Conservation (phyloP, 2,113 vertebrate genomes). For the Nestor notabilis region DNA sequence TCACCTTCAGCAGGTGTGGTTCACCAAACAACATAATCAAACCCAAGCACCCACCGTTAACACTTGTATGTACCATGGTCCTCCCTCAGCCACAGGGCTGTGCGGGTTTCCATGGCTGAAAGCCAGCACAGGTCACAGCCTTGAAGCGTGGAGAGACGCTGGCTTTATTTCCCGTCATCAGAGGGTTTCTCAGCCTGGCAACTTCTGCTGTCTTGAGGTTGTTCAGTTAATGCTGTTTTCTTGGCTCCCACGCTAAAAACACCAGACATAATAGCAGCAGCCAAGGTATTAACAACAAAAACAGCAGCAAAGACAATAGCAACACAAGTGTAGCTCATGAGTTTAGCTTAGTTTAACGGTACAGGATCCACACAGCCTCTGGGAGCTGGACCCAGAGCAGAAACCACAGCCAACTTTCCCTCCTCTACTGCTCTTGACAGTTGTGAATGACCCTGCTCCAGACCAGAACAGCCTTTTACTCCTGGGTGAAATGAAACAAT, state of each 20-base stretch:
- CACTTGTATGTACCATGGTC: fast-evolving
- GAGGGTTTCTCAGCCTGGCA: constrained; percentile 48
- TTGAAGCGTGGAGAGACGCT: neutral
- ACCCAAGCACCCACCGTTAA: neutral
- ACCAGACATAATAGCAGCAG: constrained; percentile 36
- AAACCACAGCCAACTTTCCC: constrained; percentile 14
- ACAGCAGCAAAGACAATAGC: constrained; percentile 52
- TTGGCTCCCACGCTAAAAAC: constrained; percentile 22
- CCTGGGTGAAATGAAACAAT: neutral
- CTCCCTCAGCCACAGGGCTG: neutral
- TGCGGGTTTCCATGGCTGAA: fast-evolving
- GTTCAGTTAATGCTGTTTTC: constrained; percentile 33
- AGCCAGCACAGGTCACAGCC: neutral
- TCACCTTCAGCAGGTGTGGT: neutral
- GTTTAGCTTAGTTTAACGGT: constrained; percentile 22
- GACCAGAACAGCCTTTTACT: neutral
- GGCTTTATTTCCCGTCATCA: neutral
- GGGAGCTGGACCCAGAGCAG: constrained; percentile 5
- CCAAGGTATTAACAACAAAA: constrained; percentile 64
- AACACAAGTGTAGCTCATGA: constrained; percentile 23
- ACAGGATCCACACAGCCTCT: constrained; percentile 5
- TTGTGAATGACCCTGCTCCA: neutral
- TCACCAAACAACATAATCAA: neutral
- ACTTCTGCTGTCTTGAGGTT: neutral
- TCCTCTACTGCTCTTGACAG: neutral